Conservation (phyloP, 2,113 vertebrate species). For the Prietella phreatophila region DNA sequence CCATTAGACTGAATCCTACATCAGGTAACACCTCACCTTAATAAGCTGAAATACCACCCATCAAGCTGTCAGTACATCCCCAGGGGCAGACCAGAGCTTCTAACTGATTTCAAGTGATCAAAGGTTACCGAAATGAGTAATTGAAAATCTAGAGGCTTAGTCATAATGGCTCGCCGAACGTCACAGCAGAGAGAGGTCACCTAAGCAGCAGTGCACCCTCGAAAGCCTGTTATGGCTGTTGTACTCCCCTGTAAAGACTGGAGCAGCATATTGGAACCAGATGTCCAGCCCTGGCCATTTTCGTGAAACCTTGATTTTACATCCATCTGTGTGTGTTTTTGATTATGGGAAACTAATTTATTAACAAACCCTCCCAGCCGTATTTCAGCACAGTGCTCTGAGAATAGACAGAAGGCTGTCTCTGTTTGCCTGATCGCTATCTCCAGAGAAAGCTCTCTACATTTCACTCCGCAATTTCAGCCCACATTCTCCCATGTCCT, state of each 20-base stretch:
- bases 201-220: slow-evolving; percentile 42
- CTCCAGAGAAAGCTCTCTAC: slow-evolving; percentile 42
- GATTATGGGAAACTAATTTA: slow-evolving; percentile 63
- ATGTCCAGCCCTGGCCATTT: slow-evolving; percentile 63
- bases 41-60: slow-evolving; percentile 31
- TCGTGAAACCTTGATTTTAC: slow-evolving; percentile 61
- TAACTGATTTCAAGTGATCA: slow-evolving; percentile 47
- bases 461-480: slow-evolving; percentile 21
- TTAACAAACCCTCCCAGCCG: slow-evolving; percentile 55
- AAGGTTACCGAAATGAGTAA: slow-evolving; percentile 48
- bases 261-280: slow-evolving; percentile 66
- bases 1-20: slow-evolving; percentile 32
- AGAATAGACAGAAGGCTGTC: slow-evolving; percentile 34
- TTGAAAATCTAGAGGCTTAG: slow-evolving; percentile 48
- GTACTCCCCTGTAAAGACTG: slow-evolving; percentile 63
- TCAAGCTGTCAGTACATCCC: slow-evolving; percentile 41
- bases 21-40: slow-evolving; percentile 40
- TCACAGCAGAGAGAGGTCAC: slow-evolving; percentile 53
- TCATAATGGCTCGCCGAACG: slow-evolving; percentile 17
- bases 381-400: slow-evolving; percentile 47
- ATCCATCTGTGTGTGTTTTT: slow-evolving; percentile 55
- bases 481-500: slow-evolving; percentile 38
- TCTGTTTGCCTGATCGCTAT: slow-evolving; percentile 46
- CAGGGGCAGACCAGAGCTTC: slow-evolving; percentile 27
- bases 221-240: slow-evolving; percentile 49